Evolutionary conservation across 2,888 invertebrate genomes (phyloP), one percentile per base, ranked within the genome.

Genomic region (Alloscopus bannaensis): DNA sequence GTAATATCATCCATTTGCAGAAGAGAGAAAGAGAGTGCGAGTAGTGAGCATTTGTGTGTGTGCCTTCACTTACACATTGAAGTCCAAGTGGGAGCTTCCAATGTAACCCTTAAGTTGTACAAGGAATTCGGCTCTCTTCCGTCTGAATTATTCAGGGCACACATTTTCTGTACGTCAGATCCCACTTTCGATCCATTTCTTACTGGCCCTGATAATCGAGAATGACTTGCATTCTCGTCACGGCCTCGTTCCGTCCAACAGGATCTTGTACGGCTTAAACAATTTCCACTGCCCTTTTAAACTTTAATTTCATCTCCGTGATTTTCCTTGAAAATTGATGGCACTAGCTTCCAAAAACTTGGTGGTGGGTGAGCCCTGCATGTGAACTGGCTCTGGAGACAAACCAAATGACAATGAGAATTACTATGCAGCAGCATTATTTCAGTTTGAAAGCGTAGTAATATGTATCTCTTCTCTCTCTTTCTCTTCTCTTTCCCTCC

Each of bases 111-210:
- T 55, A 24, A 65, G 73, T 64, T 73, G 65, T 31, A 73, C 73
- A 73, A 65, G 65, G 31, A 64, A 57, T 65, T 73, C 57, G 65
- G 59, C 64, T 55, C 36, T 22, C 66, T 60, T 29, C 28, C 28
- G 60, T 40, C 66, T 75, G 75, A 75, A 75, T 75, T 66, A 75
- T 75, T 75, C 75, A 75, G 42, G 59, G 68, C 75, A 75, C 75
- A 75, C 75, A 60, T 36, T 60, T n/a, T 52, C 59, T 60, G 24
- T 40, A 75, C 68, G 66, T 68, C 75, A 66, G 75, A 66, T 75
- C 75, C 55, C 75, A 75, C 66, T 68, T 73, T 73, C 73, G 47
- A 65, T 75, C 75, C 75, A 75, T 75, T 75, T 75, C 60, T 60
- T 66, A 29, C 31, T 65, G 40, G 28, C 45, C 57, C 55, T 73